These are phyloP conservation scores for Polydrusus tereticollis DNA, from an alignment of 2,888 invertebrate genomes.

Conservation along the genomic window DNA sequence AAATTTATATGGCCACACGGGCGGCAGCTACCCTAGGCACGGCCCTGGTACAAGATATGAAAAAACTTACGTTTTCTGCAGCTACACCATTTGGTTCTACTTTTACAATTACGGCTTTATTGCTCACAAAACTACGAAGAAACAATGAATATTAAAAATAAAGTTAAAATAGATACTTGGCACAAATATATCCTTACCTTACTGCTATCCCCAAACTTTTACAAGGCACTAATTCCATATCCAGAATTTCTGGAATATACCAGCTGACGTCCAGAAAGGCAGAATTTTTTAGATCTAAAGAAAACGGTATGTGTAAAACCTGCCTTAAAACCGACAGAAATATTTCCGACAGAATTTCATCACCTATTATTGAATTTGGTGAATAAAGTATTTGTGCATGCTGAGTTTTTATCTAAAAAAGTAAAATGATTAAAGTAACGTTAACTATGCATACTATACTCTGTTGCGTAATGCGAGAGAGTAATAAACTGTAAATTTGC, in stretches of 20 bases:
- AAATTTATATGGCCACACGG: too few relatives aligned
- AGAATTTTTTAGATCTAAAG: constrained; percentile 70
- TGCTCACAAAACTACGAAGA: constrained; percentile 69
- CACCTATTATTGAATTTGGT: constrained; percentile 70
- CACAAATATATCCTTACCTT: constrained; percentile 67
- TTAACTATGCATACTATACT: too few relatives aligned
- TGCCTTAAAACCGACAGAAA: constrained; percentile 71
- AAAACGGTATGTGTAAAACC: constrained; percentile 69
- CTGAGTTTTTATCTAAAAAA: constrained; percentile 51
- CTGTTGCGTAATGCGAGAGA: too few relatives aligned
- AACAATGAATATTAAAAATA: neutral
- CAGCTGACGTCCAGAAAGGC: constrained; percentile 76
- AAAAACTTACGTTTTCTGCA: constrained; percentile 72
- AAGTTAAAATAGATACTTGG: neutral
- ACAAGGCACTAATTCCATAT: constrained; percentile 75
- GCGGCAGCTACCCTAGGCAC: too few relatives aligned
- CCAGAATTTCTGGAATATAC: constrained; percentile 70
- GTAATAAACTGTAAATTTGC: too few relatives aligned
- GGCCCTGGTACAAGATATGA: too few relatives aligned
- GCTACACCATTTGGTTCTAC: constrained; percentile 73
- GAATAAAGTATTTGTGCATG: constrained; percentile 57
- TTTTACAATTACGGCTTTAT: constrained; percentile 72
- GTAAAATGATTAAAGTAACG: constrained; percentile 15
- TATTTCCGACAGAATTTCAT: constrained; percentile 75
- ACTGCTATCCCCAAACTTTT: constrained; percentile 73